A percentile compares a stretch with the other conserved stretches of the same genome.
Conservation (phyloP, 2,113 vertebrate species). For the Sinocyclocheilus anophthalmus region DNA sequence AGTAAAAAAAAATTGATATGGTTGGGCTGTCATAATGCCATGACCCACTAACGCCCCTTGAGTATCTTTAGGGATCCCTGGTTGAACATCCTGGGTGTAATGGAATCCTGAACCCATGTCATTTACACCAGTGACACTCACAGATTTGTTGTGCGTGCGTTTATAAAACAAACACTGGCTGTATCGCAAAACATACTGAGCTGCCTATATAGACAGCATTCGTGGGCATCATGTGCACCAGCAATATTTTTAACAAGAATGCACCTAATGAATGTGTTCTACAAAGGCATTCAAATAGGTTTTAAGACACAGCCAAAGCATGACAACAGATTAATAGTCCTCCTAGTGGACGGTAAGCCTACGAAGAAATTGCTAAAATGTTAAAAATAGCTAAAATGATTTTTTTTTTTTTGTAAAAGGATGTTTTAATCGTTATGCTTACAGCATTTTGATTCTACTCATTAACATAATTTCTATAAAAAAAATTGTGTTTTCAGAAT, state of each 20-base stretch:
- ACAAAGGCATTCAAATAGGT: no score
- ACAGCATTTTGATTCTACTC: background rate
- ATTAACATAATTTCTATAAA: background rate
- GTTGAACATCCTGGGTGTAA: no score
- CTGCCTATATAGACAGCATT: background rate
- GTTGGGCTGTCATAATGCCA: background rate
- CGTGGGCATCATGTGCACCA: background rate
- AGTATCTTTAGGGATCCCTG: background rate
- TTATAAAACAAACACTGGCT: conserved; percentile 24
- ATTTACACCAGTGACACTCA: background rate
- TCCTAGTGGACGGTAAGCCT: no score
- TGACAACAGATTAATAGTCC: no score
- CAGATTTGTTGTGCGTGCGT: background rate
- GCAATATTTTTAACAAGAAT: background rate
- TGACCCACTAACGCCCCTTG: conserved; percentile 6
- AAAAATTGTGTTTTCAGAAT: background rate
- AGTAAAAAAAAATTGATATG: background rate
- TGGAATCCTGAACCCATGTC: background rate
- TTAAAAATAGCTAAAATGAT: no score
- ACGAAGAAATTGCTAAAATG: no score
- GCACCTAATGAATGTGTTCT: background rate
- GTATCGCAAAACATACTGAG: background rate
- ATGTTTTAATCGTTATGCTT: no score
- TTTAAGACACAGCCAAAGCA: no score
- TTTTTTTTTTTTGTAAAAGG: no score